These are phyloP conservation scores for Umimayanthus kanabou DNA, from an alignment of 92 coral and sea anemone genomes.

Conservation along the genomic window DNA sequence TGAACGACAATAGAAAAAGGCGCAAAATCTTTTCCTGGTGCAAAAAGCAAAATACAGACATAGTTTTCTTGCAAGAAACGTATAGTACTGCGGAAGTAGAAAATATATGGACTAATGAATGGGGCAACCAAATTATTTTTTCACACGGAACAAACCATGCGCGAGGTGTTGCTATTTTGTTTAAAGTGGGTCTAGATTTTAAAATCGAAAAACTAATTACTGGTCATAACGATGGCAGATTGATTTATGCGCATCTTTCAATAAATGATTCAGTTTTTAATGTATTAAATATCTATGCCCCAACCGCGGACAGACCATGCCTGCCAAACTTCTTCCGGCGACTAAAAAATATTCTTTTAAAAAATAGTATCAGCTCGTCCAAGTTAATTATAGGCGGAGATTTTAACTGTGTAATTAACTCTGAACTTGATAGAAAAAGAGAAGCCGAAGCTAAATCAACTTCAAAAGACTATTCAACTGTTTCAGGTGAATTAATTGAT, in stretches of 20 bases:
- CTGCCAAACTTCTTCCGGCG: constrained; percentile 16
- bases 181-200: neutral
- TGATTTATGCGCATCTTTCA: neutral
- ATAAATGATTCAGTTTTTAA: neutral
- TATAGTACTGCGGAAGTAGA: constrained; percentile 3
- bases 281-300: neutral
- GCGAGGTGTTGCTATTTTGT: constrained; percentile 19
- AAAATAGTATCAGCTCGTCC: neutral
- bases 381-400: constrained; percentile 17
- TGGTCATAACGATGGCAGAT: constrained; percentile 2
- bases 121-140: constrained; percentile 13
- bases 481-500: neutral
- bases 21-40: constrained; percentile 15
- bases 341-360: constrained; percentile 18
- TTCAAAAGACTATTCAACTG: constrained; percentile 5
- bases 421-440: neutral
- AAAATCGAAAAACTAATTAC: neutral
- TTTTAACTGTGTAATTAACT: constrained; percentile 10
- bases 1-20: constrained; percentile 6
- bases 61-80: constrained; percentile 11
- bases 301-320: constrained; percentile 7
- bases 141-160: constrained; percentile 7
- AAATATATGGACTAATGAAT: constrained; percentile 20
- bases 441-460: neutral
- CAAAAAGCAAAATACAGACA: constrained; percentile 17